Conservation (phyloP, 2,888 invertebrate genomes). For the Alloscopus bannaensis region DNA sequence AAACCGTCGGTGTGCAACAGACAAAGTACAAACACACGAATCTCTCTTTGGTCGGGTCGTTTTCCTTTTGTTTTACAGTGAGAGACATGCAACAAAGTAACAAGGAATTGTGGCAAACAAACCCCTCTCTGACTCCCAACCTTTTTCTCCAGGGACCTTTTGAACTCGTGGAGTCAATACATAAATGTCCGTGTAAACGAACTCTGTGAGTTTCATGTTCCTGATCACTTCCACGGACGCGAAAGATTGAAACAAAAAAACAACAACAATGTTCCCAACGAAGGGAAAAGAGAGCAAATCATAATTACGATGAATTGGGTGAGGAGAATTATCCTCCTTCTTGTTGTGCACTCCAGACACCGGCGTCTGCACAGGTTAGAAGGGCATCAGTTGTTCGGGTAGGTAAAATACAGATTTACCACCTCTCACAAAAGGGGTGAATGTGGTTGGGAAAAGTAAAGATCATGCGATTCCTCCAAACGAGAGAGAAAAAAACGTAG, state of each 20-base stretch:
- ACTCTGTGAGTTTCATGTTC: constrained; percentile 14
- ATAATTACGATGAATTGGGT: constrained; percentile 63
- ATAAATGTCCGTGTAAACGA: constrained; percentile 49
- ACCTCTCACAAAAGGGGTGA: constrained; percentile 44
- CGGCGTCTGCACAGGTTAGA: constrained; percentile 52
- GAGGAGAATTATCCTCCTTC: constrained; percentile 60
- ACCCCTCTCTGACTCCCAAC: constrained; percentile 35
- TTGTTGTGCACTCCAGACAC: constrained; percentile 47
- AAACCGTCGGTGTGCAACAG: constrained; percentile 29
- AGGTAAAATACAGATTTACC: constrained; percentile 56
- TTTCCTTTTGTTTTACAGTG: constrained; percentile 46
- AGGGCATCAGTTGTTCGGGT: constrained; percentile 45
- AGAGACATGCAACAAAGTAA: constrained; percentile 40
- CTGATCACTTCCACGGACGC: constrained; percentile 25
- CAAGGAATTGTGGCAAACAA: neutral
- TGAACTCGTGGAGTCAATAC: constrained; percentile 45
- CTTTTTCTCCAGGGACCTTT: constrained; percentile 58
- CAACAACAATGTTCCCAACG: constrained; percentile 2
- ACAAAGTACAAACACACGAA: constrained; percentile 8
- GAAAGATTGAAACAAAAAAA: constrained; percentile 41
- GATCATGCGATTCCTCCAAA: constrained; percentile 50
- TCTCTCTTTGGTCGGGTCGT: constrained; percentile 32
- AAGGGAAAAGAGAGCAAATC: constrained; percentile 40
- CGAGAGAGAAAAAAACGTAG: constrained; percentile 13
- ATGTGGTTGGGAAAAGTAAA: constrained; percentile 4